phyloP scores from a whole-genome alignment of 2,113 vertebrate genomes.

The Dicerorhinus sumatrensis region DNA sequence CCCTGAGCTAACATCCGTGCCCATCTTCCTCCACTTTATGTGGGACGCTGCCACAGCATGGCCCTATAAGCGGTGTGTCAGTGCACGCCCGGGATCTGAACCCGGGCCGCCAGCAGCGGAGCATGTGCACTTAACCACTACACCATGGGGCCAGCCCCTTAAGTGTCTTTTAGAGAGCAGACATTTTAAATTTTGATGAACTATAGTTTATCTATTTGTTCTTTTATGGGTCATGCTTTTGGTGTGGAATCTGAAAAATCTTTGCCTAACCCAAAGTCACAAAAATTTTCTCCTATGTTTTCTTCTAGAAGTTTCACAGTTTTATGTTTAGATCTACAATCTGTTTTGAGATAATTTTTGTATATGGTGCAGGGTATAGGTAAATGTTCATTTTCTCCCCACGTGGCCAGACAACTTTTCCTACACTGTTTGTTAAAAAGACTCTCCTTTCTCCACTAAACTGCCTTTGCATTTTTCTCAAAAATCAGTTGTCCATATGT shows the following conservation, averaged over 20 bases:
- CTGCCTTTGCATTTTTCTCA: neutral
- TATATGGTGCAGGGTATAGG: neutral
- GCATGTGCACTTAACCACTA: too few species aligned
- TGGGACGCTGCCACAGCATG: too few species aligned
- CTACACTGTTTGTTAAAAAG: neutral
- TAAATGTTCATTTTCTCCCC: accelerated
- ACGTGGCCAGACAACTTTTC: neutral
- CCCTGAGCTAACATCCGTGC: too few species aligned
- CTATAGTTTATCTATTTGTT: neutral
- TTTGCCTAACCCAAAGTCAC: neutral
- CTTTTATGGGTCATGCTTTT: neutral
- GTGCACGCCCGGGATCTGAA: too few species aligned
- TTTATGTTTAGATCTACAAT: neutral
- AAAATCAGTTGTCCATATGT: neutral
- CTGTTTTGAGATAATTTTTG: neutral
- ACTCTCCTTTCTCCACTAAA: neutral
- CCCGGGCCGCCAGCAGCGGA: too few species aligned
- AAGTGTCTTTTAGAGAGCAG: neutral
- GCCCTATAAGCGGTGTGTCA: too few species aligned
- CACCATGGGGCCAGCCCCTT: too few species aligned
- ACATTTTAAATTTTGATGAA: neutral
- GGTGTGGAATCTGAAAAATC: neutral
- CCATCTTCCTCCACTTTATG: too few species aligned
- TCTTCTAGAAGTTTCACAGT: neutral
- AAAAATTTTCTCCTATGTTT: neutral